Base-by-base conservation (phyloP, 2,888 invertebrate genomes). In the Melangyna quadrimaculata region DNA sequence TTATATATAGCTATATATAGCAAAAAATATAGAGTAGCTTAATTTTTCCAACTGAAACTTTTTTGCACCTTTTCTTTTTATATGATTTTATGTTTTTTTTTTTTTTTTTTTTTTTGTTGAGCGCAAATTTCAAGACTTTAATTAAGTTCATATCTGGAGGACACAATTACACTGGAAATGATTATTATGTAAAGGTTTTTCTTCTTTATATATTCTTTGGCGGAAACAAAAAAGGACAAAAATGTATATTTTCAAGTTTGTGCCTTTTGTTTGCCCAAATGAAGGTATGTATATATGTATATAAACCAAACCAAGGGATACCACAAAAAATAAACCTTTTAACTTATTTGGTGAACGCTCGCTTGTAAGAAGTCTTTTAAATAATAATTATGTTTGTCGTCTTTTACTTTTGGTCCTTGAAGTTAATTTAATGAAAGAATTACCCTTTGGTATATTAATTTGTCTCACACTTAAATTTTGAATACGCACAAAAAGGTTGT, bases 81-180 rank as follows among this genome's bases (percentile, higher is more conserved):
- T n/a, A n/a, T n/a, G n/a, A n/a, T n/a, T n/a, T n/a, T n/a, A n/a
- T n/a, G n/a, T n/a, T n/a, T 24, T 12, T 29, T 51, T 10, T 32
- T 29, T 24, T 6, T 37, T 19, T 9, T 29, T 32, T 8, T 35
- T 10, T 6, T n/a, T 55, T 43, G 43, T 32, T 2, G n/a, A 43
- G 35, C 32, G 51, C 53, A 22, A 57, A 63, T 17, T 81, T 59
- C 27, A 55, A 57, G 71, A 35, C 70, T 74, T 75, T 75, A 83
- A 83, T 83, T 83, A 83, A 83, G 83, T 83, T 83, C 83, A 79
- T 79, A 79, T 79, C 83, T 83, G n/a, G 74, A 51, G 79, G 79
- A 79, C 65, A 79, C 83, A 83, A 83, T 83, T 83, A 75, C 67
- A 79, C 37, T 65, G 53, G 37, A 74, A 83, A 83, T 79, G 65